Evolutionary conservation across 2,113 vertebrate genomes (phyloP).

Genomic region (Myocastor coypus): DNA sequence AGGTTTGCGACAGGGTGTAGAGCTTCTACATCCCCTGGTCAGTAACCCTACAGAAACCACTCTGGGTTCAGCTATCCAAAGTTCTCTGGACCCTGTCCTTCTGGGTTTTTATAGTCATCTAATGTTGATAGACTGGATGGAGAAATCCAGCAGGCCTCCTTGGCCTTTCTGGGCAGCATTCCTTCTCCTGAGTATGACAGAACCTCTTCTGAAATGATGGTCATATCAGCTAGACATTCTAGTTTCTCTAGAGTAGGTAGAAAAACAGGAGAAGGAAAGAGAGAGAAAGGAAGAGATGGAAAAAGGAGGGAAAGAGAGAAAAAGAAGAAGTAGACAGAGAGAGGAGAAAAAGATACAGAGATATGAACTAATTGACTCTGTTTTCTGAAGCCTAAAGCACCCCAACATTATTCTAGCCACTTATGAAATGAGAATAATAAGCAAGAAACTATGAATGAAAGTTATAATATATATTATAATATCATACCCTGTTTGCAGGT

Average conservation of each 20-base stretch:
- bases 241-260: not conserved
- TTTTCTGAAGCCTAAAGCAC: not conserved
- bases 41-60: not conserved
- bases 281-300: not conserved
- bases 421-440: not conserved
- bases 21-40: fast-evolving
- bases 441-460: not conserved
- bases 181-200: not conserved
- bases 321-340: not conserved
- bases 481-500: not conserved
- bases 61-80: not conserved
- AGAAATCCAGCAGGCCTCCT: slow-evolving; percentile 3
- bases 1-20: not conserved
- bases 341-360: not conserved
- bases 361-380: not conserved
- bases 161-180: not conserved
- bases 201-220: not conserved
- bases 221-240: not conserved
- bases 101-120: not conserved
- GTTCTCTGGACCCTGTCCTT: not conserved
- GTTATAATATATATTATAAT: not conserved
- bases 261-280: not conserved
- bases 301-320: not conserved
- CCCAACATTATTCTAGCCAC: not conserved
- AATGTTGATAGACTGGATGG: not conserved